Evolutionary conservation across 2,888 invertebrate genomes (phyloP).

Genomic region (Tipula lateralis): DNA sequence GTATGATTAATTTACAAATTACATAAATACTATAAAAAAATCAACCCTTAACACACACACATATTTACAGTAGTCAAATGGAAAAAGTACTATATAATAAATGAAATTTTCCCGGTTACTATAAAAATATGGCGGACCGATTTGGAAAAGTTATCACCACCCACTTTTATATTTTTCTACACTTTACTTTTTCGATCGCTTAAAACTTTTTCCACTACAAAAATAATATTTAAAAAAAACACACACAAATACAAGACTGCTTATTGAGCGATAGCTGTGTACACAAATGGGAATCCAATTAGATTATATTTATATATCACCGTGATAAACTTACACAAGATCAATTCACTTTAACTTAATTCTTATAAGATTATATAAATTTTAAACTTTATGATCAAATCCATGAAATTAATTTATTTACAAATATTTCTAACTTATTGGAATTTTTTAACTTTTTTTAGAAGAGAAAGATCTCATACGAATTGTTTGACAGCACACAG

Average conservation of each 20-base stretch:
- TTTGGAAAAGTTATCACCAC: slow-evolving; percentile 20
- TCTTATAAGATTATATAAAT: background rate
- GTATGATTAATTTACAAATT: background rate
- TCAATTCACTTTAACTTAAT: background rate
- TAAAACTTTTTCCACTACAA: slow-evolving; percentile 25
- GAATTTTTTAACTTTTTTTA: background rate
- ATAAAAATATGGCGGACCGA: slow-evolving; percentile 32
- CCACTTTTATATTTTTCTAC: slow-evolving; percentile 16
- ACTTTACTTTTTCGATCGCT: background rate
- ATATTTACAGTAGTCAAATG: background rate
- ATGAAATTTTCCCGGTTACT: slow-evolving; percentile 32
- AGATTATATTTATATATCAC: background rate
- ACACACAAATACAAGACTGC: background rate
- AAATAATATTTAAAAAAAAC: background rate
- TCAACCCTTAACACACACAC: background rate
- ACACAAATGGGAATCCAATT: background rate
- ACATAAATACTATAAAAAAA: background rate
- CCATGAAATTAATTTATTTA: slow-evolving; percentile 27
- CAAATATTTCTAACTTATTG: background rate
- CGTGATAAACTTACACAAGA: background rate
- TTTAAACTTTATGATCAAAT: background rate
- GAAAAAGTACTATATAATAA: background rate
- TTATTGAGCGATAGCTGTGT: background rate
- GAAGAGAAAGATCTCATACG: slow-evolving; percentile 28
- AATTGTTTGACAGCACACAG: slow-evolving; percentile 30